Evolutionary conservation across 1,140 invertebrate species (phyloP).

Genomic region (Oscheius sp.): DNA sequence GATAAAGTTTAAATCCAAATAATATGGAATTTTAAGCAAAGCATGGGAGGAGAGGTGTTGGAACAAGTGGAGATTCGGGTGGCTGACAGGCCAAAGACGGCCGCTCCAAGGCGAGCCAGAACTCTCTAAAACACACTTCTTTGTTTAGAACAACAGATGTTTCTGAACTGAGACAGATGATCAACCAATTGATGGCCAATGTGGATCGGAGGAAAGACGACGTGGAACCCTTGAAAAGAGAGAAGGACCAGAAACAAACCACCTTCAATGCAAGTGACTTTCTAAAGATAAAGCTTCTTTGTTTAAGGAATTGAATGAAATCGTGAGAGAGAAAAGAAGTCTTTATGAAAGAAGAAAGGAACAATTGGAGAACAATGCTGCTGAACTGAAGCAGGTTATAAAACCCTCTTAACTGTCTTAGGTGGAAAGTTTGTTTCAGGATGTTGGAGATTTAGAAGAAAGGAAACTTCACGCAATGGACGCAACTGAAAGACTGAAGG

Average conservation of each 20-base stretch:
- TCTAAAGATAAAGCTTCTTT: background rate
- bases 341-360: background rate
- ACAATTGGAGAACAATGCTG: background rate
- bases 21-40: background rate
- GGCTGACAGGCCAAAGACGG: constrained; percentile 4
- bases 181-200: constrained; percentile 2
- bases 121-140: background rate
- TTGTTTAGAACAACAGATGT: background rate
- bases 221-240: constrained; percentile 5
- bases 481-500: background rate
- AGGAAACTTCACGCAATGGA: background rate
- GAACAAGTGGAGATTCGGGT: constrained; percentile 2
- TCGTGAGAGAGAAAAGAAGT: background rate
- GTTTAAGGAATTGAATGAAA: background rate
- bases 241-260: background rate
- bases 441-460: background rate
- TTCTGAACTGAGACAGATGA: background rate
- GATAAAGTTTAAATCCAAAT: background rate
- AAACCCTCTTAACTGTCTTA: too few species aligned
- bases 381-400: background rate
- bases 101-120: background rate
- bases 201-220: background rate
- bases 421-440: too few species aligned
- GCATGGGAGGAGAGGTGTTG: constrained; percentile 16
- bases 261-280: constrained; percentile 4